Evolutionary conservation across 2,888 invertebrate species (phyloP).

Genomic region (Cantharis rustica): DNA sequence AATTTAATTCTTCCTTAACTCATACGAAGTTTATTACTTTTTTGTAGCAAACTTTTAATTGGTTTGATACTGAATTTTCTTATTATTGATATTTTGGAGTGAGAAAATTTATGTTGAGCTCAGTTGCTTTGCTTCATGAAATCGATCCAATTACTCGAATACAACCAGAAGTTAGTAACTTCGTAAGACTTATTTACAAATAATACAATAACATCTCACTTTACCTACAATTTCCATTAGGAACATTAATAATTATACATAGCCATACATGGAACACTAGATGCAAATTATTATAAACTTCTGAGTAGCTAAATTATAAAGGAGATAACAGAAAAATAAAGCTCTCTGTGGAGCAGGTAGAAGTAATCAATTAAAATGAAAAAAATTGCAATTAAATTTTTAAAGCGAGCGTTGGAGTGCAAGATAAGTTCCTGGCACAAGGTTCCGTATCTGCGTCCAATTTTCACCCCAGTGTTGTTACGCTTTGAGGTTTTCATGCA

Average conservation of each 20-base stretch:
- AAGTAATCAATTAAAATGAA: not conserved
- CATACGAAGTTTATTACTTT: not conserved
- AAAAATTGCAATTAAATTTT: not conserved
- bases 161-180: not conserved
- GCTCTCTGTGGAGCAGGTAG: not conserved
- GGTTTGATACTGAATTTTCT: not conserved
- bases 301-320: not conserved
- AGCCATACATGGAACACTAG: not conserved
- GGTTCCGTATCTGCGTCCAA: constrained; percentile 1
- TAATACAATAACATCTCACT: not conserved
- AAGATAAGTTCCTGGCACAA: not conserved
- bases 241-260: not conserved
- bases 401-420: not conserved
- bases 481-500: constrained; percentile 3
- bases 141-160: not conserved
- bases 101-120: not conserved
- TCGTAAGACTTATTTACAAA: not conserved
- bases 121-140: not conserved
- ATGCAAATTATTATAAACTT: not conserved
- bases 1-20: not conserved
- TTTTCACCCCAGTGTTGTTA: not conserved
- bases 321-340: not conserved
- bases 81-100: not conserved
- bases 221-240: not conserved
- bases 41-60: not conserved